Evolutionary conservation across 2,113 vertebrate genomes (phyloP).

Genomic region (Mesitornis unicolor): DNA sequence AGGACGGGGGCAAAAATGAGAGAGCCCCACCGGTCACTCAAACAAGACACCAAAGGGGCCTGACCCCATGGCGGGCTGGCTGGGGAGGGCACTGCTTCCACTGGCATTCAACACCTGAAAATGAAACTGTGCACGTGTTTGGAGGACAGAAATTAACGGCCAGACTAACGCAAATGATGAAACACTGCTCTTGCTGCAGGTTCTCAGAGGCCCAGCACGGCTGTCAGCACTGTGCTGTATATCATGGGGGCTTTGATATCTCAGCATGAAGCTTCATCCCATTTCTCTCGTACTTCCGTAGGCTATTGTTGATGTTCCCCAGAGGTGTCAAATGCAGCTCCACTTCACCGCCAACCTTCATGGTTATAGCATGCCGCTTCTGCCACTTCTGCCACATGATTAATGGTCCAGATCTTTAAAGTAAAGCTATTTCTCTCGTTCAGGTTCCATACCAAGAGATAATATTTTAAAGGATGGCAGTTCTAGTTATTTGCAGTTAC

Average conservation of each 20-base stretch:
- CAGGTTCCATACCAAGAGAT: not conserved
- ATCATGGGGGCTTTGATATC: not conserved
- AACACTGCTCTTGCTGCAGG: not conserved
- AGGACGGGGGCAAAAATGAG: not conserved
- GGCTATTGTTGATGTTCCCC: not conserved
- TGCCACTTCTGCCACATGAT: not conserved
- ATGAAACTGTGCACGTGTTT: not conserved
- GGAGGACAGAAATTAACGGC: not conserved
- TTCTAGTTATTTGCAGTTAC: slow-evolving; percentile 12
- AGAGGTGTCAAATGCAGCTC: not conserved
- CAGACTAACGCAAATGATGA: not conserved
- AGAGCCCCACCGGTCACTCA: not conserved
- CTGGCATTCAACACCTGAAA: not conserved
- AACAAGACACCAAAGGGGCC: not conserved
- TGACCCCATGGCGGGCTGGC: not conserved
- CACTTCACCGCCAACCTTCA: not conserved
- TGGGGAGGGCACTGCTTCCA: not conserved
- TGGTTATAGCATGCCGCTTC: not conserved
- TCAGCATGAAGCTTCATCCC: not conserved
- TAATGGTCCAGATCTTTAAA: not conserved
- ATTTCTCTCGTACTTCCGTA: not conserved
- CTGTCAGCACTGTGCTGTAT: not conserved
- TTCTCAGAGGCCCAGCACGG: not conserved
- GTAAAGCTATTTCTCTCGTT: not conserved
- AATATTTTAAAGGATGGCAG: slow-evolving; percentile 21